phyloP scores from a whole-genome alignment of 2,113 vertebrate genomes.

The Brevimyrus niger region DNA sequence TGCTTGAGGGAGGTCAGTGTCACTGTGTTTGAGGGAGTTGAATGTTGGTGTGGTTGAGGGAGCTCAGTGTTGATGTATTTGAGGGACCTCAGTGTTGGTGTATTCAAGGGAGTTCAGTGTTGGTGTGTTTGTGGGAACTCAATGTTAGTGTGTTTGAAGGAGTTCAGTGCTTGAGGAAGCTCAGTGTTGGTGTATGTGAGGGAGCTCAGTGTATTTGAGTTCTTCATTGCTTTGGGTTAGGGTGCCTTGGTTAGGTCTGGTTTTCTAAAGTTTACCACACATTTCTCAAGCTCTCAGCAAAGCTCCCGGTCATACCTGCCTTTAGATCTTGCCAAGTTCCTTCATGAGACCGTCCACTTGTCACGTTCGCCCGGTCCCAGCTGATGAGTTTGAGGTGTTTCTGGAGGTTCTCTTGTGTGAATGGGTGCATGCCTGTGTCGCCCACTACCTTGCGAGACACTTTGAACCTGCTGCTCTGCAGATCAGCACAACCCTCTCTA shows the following conservation, averaged over 20 bases:
- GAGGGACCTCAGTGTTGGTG: no score
- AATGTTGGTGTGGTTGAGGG: no score
- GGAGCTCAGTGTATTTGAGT: not conserved
- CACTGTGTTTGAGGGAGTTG: no score
- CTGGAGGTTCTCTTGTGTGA: slow-evolving; percentile 65
- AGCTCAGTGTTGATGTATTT: no score
- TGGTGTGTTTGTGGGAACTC: no score
- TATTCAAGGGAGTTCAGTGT: no score
- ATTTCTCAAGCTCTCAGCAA: not conserved
- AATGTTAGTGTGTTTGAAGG: no score
- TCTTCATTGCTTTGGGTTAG: not conserved
- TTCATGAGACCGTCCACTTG: slow-evolving; percentile 47
- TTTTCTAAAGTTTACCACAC: not conserved
- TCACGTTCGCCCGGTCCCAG: slow-evolving; percentile 58
- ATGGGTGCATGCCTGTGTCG: slow-evolving; percentile 61
- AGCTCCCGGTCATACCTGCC: not conserved
- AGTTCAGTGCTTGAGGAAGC: no score
- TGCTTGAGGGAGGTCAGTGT: no score
- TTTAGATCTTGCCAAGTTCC: slow-evolving; percentile 22
- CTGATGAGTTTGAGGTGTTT: slow-evolving; percentile 72
- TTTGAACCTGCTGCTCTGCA: slow-evolving; percentile 68
- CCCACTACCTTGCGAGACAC: slow-evolving; percentile 59
- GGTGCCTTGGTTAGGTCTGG: not conserved
- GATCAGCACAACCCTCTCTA: slow-evolving; percentile 61
- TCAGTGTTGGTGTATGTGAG: no score